Evolutionary conservation across 2,113 vertebrate genomes (phyloP).

Genomic region (Lamprologus sp.): DNA sequence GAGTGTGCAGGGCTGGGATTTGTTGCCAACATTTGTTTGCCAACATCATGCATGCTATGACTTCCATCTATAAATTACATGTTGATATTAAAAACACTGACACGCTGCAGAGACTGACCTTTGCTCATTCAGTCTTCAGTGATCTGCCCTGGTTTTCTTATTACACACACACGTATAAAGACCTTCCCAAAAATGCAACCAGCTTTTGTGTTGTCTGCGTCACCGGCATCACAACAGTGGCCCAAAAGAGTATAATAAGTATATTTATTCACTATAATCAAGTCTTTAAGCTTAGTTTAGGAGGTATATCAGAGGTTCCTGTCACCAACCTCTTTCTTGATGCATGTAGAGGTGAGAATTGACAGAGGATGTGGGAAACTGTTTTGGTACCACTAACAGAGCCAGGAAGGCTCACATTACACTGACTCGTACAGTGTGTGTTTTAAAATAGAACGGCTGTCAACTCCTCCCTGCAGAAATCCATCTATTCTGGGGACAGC

Average conservation of each 20-base stretch:
- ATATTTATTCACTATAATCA: not conserved
- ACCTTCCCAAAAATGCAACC: not conserved
- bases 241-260: not conserved
- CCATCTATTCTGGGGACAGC: conserved; percentile 63
- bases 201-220: not conserved
- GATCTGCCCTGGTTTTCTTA: not conserved
- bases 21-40: not conserved
- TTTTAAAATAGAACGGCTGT: conserved; percentile 73
- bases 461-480: conserved; percentile 59
- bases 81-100: not conserved
- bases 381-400: conserved; percentile 21
- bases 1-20: not conserved
- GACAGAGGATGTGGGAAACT: not conserved
- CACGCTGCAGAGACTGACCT: not conserved
- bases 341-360: conserved; percentile 28
- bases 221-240: not conserved
- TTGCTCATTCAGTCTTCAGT: not conserved
- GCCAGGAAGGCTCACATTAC: conserved; percentile 70
- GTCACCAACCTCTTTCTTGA: not conserved
- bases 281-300: not conserved
- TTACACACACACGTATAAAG: not conserved
- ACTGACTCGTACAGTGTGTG: conserved; percentile 68
- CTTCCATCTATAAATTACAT: not conserved
- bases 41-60: not conserved
- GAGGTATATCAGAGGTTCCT: not conserved